phyloP scores from a whole-genome alignment of 2,888 invertebrate genomes.

The Melipona beecheii region DNA sequence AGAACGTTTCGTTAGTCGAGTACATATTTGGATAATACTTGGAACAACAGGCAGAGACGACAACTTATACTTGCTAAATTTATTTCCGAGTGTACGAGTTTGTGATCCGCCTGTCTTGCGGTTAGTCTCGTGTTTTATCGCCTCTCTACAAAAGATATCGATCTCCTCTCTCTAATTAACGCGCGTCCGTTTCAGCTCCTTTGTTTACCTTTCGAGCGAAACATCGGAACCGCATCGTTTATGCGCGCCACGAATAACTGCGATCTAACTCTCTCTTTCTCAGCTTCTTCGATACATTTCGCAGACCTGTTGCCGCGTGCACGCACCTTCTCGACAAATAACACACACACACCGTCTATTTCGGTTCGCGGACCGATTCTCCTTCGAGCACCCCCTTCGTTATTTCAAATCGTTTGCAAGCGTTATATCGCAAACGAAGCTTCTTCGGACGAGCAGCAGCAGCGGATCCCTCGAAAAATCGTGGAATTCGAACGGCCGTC shows the following conservation, averaged over 20 bases:
- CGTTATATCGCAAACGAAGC: not conserved
- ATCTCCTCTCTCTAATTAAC: not conserved
- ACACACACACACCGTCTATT: conserved; percentile 52
- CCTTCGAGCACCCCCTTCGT: not conserved
- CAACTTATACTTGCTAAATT: not conserved
- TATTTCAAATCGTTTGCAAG: not conserved
- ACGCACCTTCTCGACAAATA: conserved; percentile 62
- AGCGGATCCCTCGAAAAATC: no score
- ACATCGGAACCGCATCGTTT: not conserved
- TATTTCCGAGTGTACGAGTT: conserved; percentile 7
- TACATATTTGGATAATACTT: conserved; percentile 23
- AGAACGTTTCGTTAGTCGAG: conserved; percentile 4
- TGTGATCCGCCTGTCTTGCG: not conserved
- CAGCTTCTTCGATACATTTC: conserved; percentile 56
- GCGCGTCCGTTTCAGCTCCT: not conserved
- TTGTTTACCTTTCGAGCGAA: no score
- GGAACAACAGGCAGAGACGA: no score
- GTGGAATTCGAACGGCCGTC: no score
- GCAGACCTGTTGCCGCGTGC: conserved; percentile 69
- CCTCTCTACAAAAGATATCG: not conserved
- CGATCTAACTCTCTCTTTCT: not conserved
- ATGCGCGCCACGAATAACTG: conserved; percentile 30
- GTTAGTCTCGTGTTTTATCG: not conserved
- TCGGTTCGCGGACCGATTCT: conserved; percentile 15
- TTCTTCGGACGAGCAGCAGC: no score